A percentile compares a stretch with the other conserved stretches of the same genome.
Evolutionary conservation across 2,113 vertebrate genomes (phyloP).

Genomic region (Menidia beryllina): DNA sequence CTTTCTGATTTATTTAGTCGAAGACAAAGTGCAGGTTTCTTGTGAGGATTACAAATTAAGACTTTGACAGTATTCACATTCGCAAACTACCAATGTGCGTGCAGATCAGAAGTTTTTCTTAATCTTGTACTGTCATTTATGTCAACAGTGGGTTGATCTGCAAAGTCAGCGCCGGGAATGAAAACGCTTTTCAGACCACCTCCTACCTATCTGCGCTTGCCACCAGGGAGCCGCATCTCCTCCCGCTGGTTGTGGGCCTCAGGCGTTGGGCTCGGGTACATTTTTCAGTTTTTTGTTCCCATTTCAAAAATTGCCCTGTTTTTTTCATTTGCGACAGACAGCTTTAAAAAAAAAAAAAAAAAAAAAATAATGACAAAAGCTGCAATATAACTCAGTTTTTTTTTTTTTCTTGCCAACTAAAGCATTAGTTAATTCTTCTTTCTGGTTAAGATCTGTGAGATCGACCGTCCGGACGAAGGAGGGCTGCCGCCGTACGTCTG

Average conservation of each 20-base stretch:
- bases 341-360: not conserved
- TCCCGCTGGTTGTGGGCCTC: constrained; percentile 87
- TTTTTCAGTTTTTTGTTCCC: too few relatives aligned
- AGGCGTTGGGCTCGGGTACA: constrained; percentile 93
- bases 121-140: constrained; percentile 20
- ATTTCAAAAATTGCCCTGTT: too few relatives aligned
- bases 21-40: too few relatives aligned
- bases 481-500: constrained; percentile 90
- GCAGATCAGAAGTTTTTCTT: too few relatives aligned
- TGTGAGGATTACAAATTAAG: too few relatives aligned
- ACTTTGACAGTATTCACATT: too few relatives aligned
- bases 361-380: not conserved
- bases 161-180: constrained; percentile 95
- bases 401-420: not conserved
- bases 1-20: too few relatives aligned
- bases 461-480: constrained; percentile 91
- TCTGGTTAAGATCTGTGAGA: constrained; percentile 85
- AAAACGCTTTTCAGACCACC: constrained; percentile 90
- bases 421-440: not conserved
- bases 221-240: constrained; percentile 80
- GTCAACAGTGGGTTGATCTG: constrained; percentile 88
- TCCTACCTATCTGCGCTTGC: constrained; percentile 86
- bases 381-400: too few relatives aligned
- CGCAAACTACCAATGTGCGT: not conserved
- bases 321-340: not conserved